Percentiles rank a stretch among this genome's conserved stretches.
phyloP scores from a whole-genome alignment of 1,140 invertebrate genomes.

The Pogonomyrmex barbatus region DNA sequence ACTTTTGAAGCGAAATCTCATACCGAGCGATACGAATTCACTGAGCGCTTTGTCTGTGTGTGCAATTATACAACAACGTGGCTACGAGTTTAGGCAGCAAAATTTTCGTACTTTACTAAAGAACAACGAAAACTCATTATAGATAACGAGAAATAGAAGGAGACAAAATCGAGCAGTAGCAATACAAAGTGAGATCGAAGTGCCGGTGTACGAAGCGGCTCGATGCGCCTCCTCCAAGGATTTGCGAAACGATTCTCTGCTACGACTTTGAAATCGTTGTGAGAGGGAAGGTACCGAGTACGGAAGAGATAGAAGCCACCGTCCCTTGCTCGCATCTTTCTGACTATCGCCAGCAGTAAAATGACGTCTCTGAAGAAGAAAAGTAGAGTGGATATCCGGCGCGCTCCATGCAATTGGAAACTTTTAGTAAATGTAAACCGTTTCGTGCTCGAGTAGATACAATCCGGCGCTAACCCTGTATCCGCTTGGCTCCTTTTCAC shows the following conservation, averaged over 20 bases:
- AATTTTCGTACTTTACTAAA: constrained; percentile 71
- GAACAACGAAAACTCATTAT: constrained; percentile 76
- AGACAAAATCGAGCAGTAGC: constrained; percentile 65
- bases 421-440: constrained; percentile 83
- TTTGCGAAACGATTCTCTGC: constrained; percentile 75
- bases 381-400: constrained; percentile 80
- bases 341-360: constrained; percentile 77
- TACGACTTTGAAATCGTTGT: constrained; percentile 78
- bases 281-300: constrained; percentile 4
- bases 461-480: constrained; percentile 78
- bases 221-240: constrained; percentile 74
- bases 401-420: constrained; percentile 78
- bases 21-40: constrained; percentile 16
- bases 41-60: neutral
- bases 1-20: neutral
- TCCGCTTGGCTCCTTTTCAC: constrained; percentile 64
- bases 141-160: constrained; percentile 75
- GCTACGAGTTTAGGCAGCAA: constrained; percentile 68
- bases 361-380: constrained; percentile 78
- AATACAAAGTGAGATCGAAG: constrained; percentile 69
- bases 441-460: constrained; percentile 81
- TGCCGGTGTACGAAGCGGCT: constrained; percentile 67
- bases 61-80: constrained; percentile 44
- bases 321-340: constrained; percentile 61
- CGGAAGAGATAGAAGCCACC: constrained; percentile 25